phyloP scores from a whole-genome alignment of 2,113 vertebrate species.

The Cepphus grylle region DNA sequence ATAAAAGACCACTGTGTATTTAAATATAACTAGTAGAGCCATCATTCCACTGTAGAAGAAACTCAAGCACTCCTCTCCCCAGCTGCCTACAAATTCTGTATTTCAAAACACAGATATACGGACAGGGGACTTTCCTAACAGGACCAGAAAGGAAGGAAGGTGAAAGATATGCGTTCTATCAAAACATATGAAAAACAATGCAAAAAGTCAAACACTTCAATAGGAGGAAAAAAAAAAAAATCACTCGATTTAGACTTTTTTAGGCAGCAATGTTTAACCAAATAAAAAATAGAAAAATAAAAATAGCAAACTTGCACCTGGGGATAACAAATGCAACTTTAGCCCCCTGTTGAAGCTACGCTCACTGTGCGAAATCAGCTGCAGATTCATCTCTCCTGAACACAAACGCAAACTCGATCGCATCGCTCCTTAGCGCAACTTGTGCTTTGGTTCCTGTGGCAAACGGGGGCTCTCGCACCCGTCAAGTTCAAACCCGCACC shows the following conservation, averaged over 20 bases:
- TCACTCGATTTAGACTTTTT: background rate
- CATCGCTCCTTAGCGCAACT: background rate
- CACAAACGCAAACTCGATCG: fast-evolving
- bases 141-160: background rate
- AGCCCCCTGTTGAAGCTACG: background rate
- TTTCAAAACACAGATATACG: background rate
- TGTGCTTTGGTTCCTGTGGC: background rate
- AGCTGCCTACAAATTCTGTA: no score
- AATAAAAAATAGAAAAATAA: background rate
- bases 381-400: background rate
- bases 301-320: background rate
- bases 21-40: fast-evolving
- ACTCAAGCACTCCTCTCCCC: no score
- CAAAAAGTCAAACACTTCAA: background rate
- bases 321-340: background rate
- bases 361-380: fast-evolving
- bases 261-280: background rate
- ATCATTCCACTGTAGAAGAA: background rate
- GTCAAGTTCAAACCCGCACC: fast-evolving
- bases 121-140: background rate
- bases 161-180: no score
- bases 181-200: background rate
- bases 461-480: background rate
- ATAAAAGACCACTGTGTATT: fast-evolving
- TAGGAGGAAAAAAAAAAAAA: background rate